A percentile compares a stretch with the other conserved stretches of the same genome.
phyloP scores from a whole-genome alignment of 1,140 invertebrate genomes.

The Lepeophtheirus salmonis region DNA sequence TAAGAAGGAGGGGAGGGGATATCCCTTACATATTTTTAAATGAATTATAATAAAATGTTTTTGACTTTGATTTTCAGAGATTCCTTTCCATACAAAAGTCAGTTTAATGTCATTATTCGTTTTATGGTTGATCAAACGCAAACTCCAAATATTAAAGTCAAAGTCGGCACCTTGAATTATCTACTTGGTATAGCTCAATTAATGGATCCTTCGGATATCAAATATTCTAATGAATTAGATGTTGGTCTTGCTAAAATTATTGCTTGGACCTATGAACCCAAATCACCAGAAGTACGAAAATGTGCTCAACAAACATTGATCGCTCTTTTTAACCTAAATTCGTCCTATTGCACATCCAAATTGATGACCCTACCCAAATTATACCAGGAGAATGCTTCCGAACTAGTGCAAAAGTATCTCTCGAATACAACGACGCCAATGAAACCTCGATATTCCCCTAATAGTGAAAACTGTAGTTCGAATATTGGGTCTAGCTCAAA shows the following conservation, averaged over 20 bases:
- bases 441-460: conserved; percentile 23
- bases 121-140: conserved; percentile 74
- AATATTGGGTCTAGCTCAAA: conserved; percentile 20
- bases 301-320: conserved; percentile 57
- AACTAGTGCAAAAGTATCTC: conserved; percentile 62
- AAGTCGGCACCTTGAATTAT: conserved; percentile 24
- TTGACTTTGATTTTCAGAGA: conserved; percentile 33
- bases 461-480: conserved; percentile 20
- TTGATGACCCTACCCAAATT: conserved; percentile 53
- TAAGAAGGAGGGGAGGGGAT: no score
- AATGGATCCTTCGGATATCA: not conserved
- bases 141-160: conserved; percentile 67
- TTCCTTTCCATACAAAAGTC: conserved; percentile 40
- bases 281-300: conserved; percentile 49
- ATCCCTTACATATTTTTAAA: no score
- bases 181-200: not conserved
- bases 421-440: conserved; percentile 31
- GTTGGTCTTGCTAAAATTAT: conserved; percentile 34
- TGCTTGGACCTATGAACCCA: conserved; percentile 36
- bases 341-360: conserved; percentile 61
- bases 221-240: conserved; percentile 28
- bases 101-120: conserved; percentile 42
- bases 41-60: no score
- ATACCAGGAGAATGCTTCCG: conserved; percentile 50
- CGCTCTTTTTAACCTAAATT: conserved; percentile 58